A percentile compares a stretch with the other conserved stretches of the same genome.
Conservation (phyloP, 2,888 invertebrate species). For the Tortricodes alternella region DNA sequence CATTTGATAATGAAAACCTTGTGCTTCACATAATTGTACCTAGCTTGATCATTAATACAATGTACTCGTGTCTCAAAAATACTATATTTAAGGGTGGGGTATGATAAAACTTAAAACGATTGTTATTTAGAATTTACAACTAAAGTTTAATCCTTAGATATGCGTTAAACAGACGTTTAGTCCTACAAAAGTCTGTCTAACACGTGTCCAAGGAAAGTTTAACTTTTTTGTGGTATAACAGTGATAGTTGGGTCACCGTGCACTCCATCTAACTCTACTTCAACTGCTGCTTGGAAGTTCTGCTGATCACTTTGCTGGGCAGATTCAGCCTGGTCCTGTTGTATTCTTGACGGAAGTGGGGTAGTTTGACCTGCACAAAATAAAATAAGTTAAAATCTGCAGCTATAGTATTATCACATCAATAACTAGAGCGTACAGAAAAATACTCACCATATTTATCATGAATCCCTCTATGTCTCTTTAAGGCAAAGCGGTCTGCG, state of each 20-base stretch:
- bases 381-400: slow-evolving; percentile 7
- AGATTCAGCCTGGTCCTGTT: slow-evolving; percentile 61
- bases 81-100: slow-evolving; percentile 23
- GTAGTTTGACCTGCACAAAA: slow-evolving; percentile 70
- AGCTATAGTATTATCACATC: no score
- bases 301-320: slow-evolving; percentile 56
- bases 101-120: slow-evolving; percentile 24
- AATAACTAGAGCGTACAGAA: no score
- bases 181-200: neutral
- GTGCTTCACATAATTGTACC: slow-evolving; percentile 13
- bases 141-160: neutral
- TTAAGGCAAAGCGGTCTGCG: slow-evolving; percentile 93
- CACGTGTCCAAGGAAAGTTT: neutral
- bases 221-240: neutral
- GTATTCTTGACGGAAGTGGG: slow-evolving; percentile 74
- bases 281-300: slow-evolving; percentile 55
- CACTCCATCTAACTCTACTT: slow-evolving; percentile 62
- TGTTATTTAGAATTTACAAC: slow-evolving; percentile 1
- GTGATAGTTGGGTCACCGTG: slow-evolving; percentile 55
- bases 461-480: slow-evolving; percentile 93
- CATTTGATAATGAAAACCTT: slow-evolving; percentile 6
- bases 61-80: slow-evolving; percentile 19
- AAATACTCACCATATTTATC: slow-evolving; percentile 88
- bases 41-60: slow-evolving; percentile 1
- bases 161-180: neutral